Evolutionary conservation across 2,888 invertebrate genomes (phyloP), one percentile per base, ranked within the genome.

Genomic region (Thumatha senex): DNA sequence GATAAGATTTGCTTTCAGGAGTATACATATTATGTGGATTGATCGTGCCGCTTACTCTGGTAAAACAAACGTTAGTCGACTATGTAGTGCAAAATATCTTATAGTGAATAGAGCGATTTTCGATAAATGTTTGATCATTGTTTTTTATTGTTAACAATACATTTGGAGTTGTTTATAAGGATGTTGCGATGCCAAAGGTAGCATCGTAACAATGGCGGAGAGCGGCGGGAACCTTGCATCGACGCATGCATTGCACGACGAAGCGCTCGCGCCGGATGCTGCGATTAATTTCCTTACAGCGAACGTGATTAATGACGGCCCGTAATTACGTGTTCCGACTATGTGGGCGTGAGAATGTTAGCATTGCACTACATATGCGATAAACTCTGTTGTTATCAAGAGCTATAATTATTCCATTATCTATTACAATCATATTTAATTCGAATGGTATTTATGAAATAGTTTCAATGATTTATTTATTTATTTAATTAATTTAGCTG

Each of bases 281-380:
- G 61, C 66, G 71, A 73, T 77, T 75, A 74, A 71, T 76, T 67
- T 66, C 55, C 56, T 56, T 61, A 62, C 56, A 63, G 38, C 58
- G 61, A 62, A 43, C 58, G 61, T 79, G 81, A 80, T 80, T 80
- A 74, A 80, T 80, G 76, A 69, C 58, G 53, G 54, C 51, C 49
- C 7, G 65, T 71, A 74, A 80, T 78, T 78, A 76, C 66, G 61
- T 58, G 61, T 59, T 61, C 58, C 67, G 41, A 67, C 67, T 68
- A 62, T 56, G 57, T 51, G 51, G 65, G 67, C 78, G 80, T 80
- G 79, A 75, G 80, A 81, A 78, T 67, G 38, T 51, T 42, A 36
- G 48, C 36, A 61, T 74, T 70, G 67, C 69, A 63, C 63, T 67
- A 67, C 63, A 63, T 65, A 72, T 65, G 64, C 66, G 72, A 63